Conservation (phyloP, 2,888 invertebrate genomes). For the Pilophorus perplexus region DNA sequence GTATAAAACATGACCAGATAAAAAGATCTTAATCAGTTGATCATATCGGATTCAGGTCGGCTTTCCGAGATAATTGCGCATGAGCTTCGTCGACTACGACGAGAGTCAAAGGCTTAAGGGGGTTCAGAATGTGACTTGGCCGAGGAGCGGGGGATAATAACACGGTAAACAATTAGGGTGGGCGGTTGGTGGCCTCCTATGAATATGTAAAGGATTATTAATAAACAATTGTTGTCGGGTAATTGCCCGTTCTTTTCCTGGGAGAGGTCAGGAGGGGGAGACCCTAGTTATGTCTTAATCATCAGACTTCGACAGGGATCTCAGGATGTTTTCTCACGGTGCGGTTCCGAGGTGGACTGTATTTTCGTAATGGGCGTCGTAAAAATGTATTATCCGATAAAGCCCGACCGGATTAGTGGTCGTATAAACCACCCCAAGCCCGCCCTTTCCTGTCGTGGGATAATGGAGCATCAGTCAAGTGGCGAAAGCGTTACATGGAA, state of each 20-base stretch:
- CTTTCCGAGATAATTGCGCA: slow-evolving; percentile 1
- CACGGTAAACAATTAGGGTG: slow-evolving; percentile 35
- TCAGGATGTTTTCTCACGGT: slow-evolving; percentile 8
- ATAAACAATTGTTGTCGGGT: slow-evolving; percentile 37
- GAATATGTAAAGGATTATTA: slow-evolving; percentile 32
- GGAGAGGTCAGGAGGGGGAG: neutral
- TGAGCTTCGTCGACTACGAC: neutral
- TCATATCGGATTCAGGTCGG: slow-evolving; percentile 5
- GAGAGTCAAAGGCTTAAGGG: neutral
- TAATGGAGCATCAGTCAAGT: too few relatives aligned
- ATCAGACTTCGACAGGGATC: neutral
- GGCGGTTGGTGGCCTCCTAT: slow-evolving; percentile 32
- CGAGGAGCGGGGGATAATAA: slow-evolving; percentile 16
- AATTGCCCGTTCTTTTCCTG: slow-evolving; percentile 12
- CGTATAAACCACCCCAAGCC: too few relatives aligned
- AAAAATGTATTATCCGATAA: too few relatives aligned
- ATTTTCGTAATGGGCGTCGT: too few relatives aligned
- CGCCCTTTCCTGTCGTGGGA: too few relatives aligned
- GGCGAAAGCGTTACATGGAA: too few relatives aligned
- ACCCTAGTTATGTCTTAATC: slow-evolving; percentile 31
- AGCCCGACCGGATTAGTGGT: too few relatives aligned
- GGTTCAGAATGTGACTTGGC: neutral
- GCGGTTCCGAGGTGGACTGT: neutral
- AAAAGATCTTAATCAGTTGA: neutral
- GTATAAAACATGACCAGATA: neutral